phyloP scores from a whole-genome alignment of 2,113 vertebrate genomes.

The Istiophorus platypterus region DNA sequence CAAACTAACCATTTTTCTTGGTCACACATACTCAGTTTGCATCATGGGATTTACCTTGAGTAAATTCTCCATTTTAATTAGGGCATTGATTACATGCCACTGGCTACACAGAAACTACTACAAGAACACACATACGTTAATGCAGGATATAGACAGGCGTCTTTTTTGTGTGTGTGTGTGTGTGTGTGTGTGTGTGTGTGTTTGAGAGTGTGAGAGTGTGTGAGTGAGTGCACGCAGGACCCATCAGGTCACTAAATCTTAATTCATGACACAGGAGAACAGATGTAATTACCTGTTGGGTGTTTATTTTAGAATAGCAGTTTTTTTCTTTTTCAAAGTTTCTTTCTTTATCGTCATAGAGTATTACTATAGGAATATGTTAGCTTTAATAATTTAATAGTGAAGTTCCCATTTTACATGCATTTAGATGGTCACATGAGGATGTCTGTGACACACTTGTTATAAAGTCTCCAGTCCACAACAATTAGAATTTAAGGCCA shows the following conservation, averaged over 20 bases:
- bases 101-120: no score
- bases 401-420: neutral
- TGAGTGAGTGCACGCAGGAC: no score
- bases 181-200: no score
- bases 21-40: neutral
- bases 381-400: neutral
- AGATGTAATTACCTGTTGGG: neutral
- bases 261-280: neutral
- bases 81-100: constrained; percentile 7
- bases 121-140: neutral
- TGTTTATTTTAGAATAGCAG: neutral
- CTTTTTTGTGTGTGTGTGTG: no score
- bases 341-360: neutral
- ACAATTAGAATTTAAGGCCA: neutral
- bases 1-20: neutral
- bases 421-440: neutral
- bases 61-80: constrained; percentile 20
- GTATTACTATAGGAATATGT: neutral
- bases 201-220: no score
- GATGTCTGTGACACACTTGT: neutral
- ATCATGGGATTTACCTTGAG: constrained; percentile 39
- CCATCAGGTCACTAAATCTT: no score
- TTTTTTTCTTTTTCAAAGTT: neutral
- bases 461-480: neutral
- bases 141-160: neutral